Base-by-base conservation (phyloP, 1,140 invertebrate species). In the Pissodes strobi region DNA sequence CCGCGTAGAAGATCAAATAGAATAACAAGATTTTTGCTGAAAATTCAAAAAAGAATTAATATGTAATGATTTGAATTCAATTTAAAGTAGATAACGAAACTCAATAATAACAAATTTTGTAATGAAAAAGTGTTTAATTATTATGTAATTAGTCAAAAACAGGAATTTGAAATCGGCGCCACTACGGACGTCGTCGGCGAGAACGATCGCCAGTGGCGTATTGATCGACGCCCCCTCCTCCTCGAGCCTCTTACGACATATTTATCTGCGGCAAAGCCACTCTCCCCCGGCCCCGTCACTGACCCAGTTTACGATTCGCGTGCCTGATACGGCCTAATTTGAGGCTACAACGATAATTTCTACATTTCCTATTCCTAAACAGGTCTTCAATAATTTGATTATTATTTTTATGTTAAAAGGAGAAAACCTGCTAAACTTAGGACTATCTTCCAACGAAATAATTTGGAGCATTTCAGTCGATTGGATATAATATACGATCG, bases 1-100 rank as follows among this genome's bases (percentile, higher is more conserved):
- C 88, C 51, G 88, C 84, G 82, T 97, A 97, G 84, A 95, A 97
- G 79, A 96, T 88, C 63, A 94, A 76, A 81, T 97, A 98, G 86
- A 98, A 98, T 61, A 96, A 79, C 66, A 92, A 84, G 81, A 97
- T 95, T 84, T 95, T 95, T 55, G 88, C 93, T 95, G 86, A 45
- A 90, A 86, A 15, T n/a, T n/a, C n/a, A n/a, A n/a, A n/a, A n/a
- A n/a, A n/a, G n/a, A n/a, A n/a, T n/a, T n/a, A n/a, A n/a, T n/a
- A n/a, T n/a, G n/a, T n/a, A n/a, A n/a, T n/a, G 18, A 19, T 45
- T 45, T 45, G 41, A 45, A 10, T 45, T 15, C 41, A 34, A 34
- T 34, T 12, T 12, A n/a, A n/a, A n/a, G n/a, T n/a, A n/a, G n/a
- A n/a, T n/a, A n/a, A n/a, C n/a, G 39, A 43, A 43, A 43, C 18